Percentiles rank a stretch among this genome's conserved stretches.
phyloP scores from a whole-genome alignment of 1,140 invertebrate genomes.

The Cyclargus thomasi region DNA sequence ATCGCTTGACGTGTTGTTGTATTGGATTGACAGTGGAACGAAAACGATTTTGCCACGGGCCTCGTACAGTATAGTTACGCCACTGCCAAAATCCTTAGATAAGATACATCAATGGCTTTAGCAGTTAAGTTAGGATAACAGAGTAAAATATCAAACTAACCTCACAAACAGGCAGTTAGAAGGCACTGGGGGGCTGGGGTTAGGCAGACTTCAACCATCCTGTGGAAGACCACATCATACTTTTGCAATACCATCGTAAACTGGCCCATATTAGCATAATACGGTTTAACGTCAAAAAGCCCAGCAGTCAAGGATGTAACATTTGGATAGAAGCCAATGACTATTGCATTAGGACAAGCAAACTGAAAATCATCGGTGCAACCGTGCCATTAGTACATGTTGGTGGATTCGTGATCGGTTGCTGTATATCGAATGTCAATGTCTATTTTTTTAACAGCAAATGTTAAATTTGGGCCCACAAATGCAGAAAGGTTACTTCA shows the following conservation, averaged over 20 bases:
- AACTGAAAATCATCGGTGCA: constrained; percentile 60
- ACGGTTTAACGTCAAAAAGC: constrained; percentile 40
- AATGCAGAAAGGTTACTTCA: constrained; percentile 32
- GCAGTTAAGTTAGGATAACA: constrained; percentile 13
- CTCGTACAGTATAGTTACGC: too few species aligned
- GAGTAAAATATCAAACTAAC: constrained; percentile 49
- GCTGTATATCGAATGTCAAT: background rate
- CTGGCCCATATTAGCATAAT: constrained; percentile 42
- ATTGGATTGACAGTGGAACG: too few species aligned
- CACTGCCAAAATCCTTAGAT: constrained; percentile 15
- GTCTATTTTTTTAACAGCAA: background rate
- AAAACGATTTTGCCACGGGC: too few species aligned
- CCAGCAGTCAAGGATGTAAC: constrained; percentile 65
- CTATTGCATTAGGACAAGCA: constrained; percentile 54
- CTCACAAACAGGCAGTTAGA: constrained; percentile 70
- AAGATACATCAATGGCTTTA: background rate
- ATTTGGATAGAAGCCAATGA: constrained; percentile 60
- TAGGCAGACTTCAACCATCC: constrained; percentile 66
- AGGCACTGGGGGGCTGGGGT: constrained; percentile 65
- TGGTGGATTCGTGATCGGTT: too few species aligned
- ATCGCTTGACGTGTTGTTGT: too few species aligned
- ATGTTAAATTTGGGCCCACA: background rate
- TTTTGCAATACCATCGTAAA: constrained; percentile 42
- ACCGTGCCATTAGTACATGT: constrained; percentile 29
- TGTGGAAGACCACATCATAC: constrained; percentile 62